Conservation (phyloP, 2,797 vertebrate species). For the Catostomus latipinnis region DNA sequence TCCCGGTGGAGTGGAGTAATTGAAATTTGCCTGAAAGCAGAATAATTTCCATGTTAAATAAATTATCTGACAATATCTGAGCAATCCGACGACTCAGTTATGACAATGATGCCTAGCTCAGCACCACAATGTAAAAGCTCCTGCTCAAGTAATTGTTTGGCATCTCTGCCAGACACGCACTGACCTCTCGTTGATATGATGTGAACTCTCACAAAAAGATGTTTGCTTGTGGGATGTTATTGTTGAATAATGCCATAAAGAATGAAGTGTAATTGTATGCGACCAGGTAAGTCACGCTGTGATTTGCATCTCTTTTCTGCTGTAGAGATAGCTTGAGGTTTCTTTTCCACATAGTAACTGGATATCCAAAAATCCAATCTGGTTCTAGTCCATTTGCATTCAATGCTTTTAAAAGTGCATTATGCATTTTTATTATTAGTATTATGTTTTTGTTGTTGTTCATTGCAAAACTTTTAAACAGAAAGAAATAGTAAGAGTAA, state of each 20-base stretch:
- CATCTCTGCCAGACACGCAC: slow-evolving; percentile 57
- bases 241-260: slow-evolving; percentile 39
- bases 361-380: slow-evolving; percentile 18
- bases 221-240: slow-evolving; percentile 45
- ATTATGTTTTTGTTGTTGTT: too few species aligned
- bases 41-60: slow-evolving; percentile 62
- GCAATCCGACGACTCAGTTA: slow-evolving; percentile 56
- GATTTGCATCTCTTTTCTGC: slow-evolving; percentile 48
- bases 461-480: too few species aligned
- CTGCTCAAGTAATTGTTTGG: slow-evolving; percentile 53
- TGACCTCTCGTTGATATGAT: slow-evolving; percentile 41
- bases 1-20: slow-evolving; percentile 53
- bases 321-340: background rate
- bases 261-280: slow-evolving; percentile 46
- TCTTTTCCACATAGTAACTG: background rate
- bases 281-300: slow-evolving; percentile 39
- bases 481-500: too few species aligned
- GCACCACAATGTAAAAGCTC: slow-evolving; percentile 46
- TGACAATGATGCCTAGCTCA: slow-evolving; percentile 50
- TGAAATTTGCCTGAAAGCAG: slow-evolving; percentile 58
- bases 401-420: slow-evolving; percentile 3
- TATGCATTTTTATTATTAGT: too few species aligned
- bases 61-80: slow-evolving; percentile 61
- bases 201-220: slow-evolving; percentile 46
- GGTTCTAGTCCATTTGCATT: slow-evolving; percentile 21